Base-by-base conservation (phyloP, 2,797 vertebrate species). In the Gallirallus australis region DNA sequence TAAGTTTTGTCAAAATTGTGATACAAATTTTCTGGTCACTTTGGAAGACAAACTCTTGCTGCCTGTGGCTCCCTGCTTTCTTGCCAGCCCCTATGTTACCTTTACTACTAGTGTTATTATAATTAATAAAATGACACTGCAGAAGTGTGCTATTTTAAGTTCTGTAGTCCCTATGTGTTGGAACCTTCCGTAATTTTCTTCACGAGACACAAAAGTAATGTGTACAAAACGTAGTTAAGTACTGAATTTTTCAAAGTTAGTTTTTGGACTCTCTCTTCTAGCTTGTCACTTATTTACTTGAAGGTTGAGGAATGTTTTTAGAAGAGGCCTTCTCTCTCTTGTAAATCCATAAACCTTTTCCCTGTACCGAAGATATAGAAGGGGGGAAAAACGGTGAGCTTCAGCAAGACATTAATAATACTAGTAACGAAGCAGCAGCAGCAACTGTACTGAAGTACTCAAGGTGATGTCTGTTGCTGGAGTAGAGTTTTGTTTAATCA, bases 181-280 rank as follows among this genome's bases (percentile, higher is more conserved):
- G 90, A 97, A 95, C 90, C 94, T 94, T 95, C 87, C 39, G 14
- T 94, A 93, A 61, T 48, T 75, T 94, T 66, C 84, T 94, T 96
- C 70, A 86, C 52, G 2, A 2, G 4, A 15, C 45, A 68, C 85
- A 33, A 59, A 91, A 93, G 35, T 68, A 30, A 19, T 53, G 25
- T 48, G 47, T 70, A 82, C 75, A 53, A 48, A 84, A 57, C 61
- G 24, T 60, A 91, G 42, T 66, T 25, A 73, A 64, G 73, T 65
- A 30, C 28, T 45, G 66, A 71, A 31, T 82, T 89, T 70, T 92
- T 87, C 3, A 30, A 60, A 89, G 85, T 66, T 94, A 79, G 64
- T 89, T 91, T 97, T 96, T 88, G 95, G 66, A 71, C 69, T 76
- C 21, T 78, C 47, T 90, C 28, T 82, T 88, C 48, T 54, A 28